Percentiles rank a stretch among this genome's conserved stretches.
phyloP scores from a whole-genome alignment of 1,140 invertebrate genomes.

The Cylas formicarius region DNA sequence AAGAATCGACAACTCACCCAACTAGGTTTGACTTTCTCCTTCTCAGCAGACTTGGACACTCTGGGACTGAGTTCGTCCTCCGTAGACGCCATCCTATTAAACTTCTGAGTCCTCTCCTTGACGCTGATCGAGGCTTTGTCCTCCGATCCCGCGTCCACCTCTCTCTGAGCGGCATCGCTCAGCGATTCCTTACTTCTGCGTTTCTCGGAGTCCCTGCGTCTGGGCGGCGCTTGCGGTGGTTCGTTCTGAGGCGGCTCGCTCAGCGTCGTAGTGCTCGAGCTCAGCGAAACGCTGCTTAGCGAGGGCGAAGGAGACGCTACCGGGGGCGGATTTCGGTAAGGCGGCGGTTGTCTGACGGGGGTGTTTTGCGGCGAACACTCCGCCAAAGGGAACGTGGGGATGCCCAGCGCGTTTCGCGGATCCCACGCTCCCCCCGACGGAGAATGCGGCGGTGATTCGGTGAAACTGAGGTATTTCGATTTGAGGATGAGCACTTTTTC shows the following conservation, averaged over 20 bases:
- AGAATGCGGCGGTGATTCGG: constrained; percentile 11
- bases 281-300: constrained; percentile 34
- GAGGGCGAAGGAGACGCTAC: constrained; percentile 38
- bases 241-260: constrained; percentile 30
- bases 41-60: constrained; percentile 44
- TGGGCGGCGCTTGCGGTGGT: constrained; percentile 40
- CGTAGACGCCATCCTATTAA: constrained; percentile 83
- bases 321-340: constrained; percentile 59
- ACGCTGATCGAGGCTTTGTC: constrained; percentile 67
- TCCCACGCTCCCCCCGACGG: constrained; percentile 37
- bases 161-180: constrained; percentile 1
- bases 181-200: constrained; percentile 6
- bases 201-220: constrained; percentile 22
- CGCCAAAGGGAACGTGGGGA: constrained; percentile 34
- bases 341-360: constrained; percentile 51
- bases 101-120: constrained; percentile 84
- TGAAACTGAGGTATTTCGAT: constrained; percentile 54
- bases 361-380: constrained; percentile 19
- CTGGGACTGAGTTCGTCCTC: constrained; percentile 57
- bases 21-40: constrained; percentile 23
- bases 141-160: constrained; percentile 11
- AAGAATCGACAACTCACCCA: no score
- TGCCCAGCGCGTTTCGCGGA: constrained; percentile 41
- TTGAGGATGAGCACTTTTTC: constrained; percentile 80
- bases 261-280: constrained; percentile 26